Percentiles rank a stretch among this genome's conserved stretches.
phyloP scores from a whole-genome alignment of 2,888 invertebrate genomes.

The Athalia cordata region DNA sequence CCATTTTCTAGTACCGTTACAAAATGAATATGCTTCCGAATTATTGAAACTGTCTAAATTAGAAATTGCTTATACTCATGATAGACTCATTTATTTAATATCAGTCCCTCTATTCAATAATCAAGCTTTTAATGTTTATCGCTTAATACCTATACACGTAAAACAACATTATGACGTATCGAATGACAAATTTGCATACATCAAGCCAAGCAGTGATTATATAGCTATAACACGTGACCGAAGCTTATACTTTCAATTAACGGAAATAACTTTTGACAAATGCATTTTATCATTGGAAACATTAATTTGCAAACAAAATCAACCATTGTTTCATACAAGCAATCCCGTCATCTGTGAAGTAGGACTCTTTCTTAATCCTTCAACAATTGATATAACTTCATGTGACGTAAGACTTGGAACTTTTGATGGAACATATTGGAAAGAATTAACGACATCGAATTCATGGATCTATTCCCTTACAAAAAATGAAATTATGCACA shows the following conservation, averaged over 20 bases:
- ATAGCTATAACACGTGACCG: slow-evolving; percentile 5
- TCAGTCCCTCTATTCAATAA: background rate
- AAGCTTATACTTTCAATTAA: background rate
- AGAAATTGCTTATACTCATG: background rate
- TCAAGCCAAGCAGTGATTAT: background rate
- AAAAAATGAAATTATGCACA: no score
- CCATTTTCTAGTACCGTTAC: background rate
- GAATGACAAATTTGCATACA: slow-evolving; percentile 1
- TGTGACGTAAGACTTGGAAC: no score
- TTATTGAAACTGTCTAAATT: background rate
- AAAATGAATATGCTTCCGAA: background rate
- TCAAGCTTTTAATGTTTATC: background rate
- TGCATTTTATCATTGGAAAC: slow-evolving; percentile 12
- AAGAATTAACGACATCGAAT: no score
- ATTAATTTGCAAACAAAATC: slow-evolving; percentile 3
- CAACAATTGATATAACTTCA: no score
- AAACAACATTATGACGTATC: background rate
- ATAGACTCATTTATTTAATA: background rate
- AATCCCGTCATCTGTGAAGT: no score
- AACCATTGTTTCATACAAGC: no score
- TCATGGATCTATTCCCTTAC: no score
- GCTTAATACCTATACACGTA: background rate
- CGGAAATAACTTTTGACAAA: slow-evolving; percentile 4
- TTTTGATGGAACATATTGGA: no score
- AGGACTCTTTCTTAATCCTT: no score